Percentiles rank a stretch among this genome's conserved stretches.
Evolutionary conservation across 2,797 vertebrate species (phyloP).

Genomic region (Darevskia mixta): DNA sequence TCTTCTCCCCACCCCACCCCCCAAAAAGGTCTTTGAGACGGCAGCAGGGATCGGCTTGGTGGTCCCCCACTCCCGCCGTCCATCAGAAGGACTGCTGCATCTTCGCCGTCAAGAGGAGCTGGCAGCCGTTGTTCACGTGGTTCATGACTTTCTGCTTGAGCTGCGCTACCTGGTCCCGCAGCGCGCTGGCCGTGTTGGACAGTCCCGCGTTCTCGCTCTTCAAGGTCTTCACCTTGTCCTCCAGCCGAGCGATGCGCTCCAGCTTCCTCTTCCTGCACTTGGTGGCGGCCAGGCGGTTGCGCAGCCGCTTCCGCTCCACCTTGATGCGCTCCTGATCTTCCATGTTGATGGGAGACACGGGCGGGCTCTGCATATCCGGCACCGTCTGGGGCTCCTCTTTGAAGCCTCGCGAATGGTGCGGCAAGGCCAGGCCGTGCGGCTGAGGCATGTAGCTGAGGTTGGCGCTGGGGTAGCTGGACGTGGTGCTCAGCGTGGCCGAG

Average conservation of each 20-base stretch:
- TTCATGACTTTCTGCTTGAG: slow-evolving; percentile 93
- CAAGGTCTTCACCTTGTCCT: slow-evolving; percentile 91
- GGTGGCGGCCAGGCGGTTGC: slow-evolving; percentile 92
- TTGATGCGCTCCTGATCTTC: slow-evolving; percentile 92
- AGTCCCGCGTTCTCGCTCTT: slow-evolving; percentile 92
- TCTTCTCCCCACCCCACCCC: neutral
- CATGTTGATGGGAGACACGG: slow-evolving; percentile 91
- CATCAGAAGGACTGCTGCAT: slow-evolving; percentile 82
- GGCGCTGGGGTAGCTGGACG: slow-evolving; percentile 85
- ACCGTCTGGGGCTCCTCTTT: slow-evolving; percentile 94
- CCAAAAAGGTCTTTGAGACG: neutral
- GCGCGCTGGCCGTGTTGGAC: slow-evolving; percentile 88
- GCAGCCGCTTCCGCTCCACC: slow-evolving; percentile 90
- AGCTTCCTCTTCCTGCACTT: slow-evolving; percentile 93
- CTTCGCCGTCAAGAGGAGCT: slow-evolving; percentile 91
- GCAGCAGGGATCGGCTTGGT: neutral
- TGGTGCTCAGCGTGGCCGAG: slow-evolving; percentile 79
- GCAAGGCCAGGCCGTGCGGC: slow-evolving; percentile 54
- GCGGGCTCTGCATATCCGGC: slow-evolving; percentile 86
- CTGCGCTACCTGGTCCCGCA: slow-evolving; percentile 92
- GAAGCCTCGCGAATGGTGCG: slow-evolving; percentile 79
- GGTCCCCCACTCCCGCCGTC: neutral
- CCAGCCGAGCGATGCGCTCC: slow-evolving; percentile 92
- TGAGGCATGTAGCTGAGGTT: slow-evolving; percentile 93
- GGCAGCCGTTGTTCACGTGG: slow-evolving; percentile 93